Conservation (phyloP, 2,888 invertebrate genomes). For the Tinea trinotella region DNA sequence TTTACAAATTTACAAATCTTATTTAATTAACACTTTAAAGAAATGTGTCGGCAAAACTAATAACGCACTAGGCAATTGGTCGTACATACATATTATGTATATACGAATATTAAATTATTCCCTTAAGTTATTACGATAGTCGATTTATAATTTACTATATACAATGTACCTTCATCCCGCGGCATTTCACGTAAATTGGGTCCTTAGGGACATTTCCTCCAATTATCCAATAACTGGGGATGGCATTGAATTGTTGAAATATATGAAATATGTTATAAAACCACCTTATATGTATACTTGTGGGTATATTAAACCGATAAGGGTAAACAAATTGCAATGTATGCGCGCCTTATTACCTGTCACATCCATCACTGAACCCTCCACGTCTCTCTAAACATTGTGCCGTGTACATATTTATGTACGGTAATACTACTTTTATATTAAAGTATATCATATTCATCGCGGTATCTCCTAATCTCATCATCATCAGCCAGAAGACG, state of each 20-base stretch:
- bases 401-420: not conserved
- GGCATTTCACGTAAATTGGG: slow-evolving; percentile 51
- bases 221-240: slow-evolving; percentile 53
- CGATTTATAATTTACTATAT: slow-evolving; percentile 41
- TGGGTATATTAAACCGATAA: slow-evolving; percentile 58
- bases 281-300: slow-evolving; percentile 41
- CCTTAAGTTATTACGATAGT: too few species aligned
- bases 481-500: too few species aligned
- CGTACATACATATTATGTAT: too few species aligned
- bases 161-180: slow-evolving; percentile 22
- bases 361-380: slow-evolving; percentile 66
- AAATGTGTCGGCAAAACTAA: too few species aligned
- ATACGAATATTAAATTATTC: too few species aligned
- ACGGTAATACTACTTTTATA: not conserved
- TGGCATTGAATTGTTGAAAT: slow-evolving; percentile 49
- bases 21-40: too few species aligned
- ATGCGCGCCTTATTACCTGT: slow-evolving; percentile 66
- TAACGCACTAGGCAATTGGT: too few species aligned
- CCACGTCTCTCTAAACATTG: slow-evolving; percentile 8
- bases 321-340: slow-evolving; percentile 71
- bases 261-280: slow-evolving; percentile 57
- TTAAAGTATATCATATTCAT: not conserved
- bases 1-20: too few species aligned
- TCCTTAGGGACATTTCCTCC: slow-evolving; percentile 61
- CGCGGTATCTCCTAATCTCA: too few species aligned